Base-by-base conservation (phyloP, 2,113 vertebrate genomes). In the Cheirogaleus medius region DNA sequence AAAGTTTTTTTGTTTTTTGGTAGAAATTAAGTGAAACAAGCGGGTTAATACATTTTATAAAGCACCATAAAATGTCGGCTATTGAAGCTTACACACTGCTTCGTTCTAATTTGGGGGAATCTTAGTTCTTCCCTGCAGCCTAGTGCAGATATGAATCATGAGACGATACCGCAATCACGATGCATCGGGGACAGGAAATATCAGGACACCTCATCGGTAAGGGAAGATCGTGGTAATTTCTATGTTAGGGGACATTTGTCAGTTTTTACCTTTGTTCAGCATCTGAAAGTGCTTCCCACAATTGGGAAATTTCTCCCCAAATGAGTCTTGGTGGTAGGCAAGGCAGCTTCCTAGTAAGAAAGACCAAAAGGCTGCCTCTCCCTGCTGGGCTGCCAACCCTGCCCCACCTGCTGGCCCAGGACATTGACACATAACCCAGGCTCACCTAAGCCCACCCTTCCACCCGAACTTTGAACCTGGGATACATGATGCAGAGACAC, bases 161-260 rank as follows among this genome's bases (percentile, higher is more conserved):
- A 86, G 49, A 69, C 9, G 1, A 17, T 27, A 42, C 27, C 3
- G 9, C 1, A 4, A 7, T 52, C 14, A 5, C 0, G 58, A 17
- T 27, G 37, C 15, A 52, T 18, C 25, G 21, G 37, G 11, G 18
- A 77, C 23, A 21, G 52, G 76, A n/a, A 23, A 6, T 42, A 23
- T 47, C 68, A 29, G 14, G n/a, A 8, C 37, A 21, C 64, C 34
- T 80, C 21, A 17, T 23, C 44, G 17, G 15, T 37, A 69, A 77
- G 23, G 29, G 34, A 17, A 37, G 13, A 32, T 13, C 3, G 5
- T 9, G 6, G 10, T 44, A 56, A 27, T 23, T 42, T 20, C 42
- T n/a, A 11, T 13, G 25, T 32, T n/a, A 4, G 44, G 49, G 63
- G 20, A 63, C 6, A 5, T 10, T 25, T 12, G 56, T 66, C 37